Evolutionary conservation across 2,888 invertebrate species (phyloP), one percentile per base, ranked within the genome.

Genomic region (Drosophila tanythrix): DNA sequence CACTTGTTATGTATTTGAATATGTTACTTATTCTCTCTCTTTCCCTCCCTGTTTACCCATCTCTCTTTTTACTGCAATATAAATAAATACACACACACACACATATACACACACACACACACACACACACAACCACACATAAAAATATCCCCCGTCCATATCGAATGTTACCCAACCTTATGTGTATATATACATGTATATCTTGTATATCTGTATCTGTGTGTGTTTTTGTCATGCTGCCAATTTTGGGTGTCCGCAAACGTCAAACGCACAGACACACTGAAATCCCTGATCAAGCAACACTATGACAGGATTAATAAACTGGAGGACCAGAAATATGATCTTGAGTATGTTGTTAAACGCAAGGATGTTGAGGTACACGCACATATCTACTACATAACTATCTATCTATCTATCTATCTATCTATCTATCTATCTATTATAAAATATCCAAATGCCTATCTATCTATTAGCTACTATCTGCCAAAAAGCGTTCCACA

Each of bases 351-450:
- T 95, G 95, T 97, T 95, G 98, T 99, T 94, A 97, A 97, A 95
- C 97, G 97, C 95, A 99, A 99, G 97, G 99, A 99, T 94, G 96
- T 96, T 94, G 98, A 99, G 98, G 99, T 99, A 97, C 95, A 95
- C 93, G 90, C 79, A 91, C 70, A 79, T 71, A 78, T 63, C 43
- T 51, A 51, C 50, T 82, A 74, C 67, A 59, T 71, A 78, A 53
- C 55, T 57, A 81, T 62, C 67, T 69, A 85, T 57, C 52, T 61
- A 74, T 43, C 61, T 73, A 51, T 65, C 62, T 59, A 72, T 13
- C 13, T 61, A 46, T 46, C 46, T 46, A 46, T 25, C 25, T 51
- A 51, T 33, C 21, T 36, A 35, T 31, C 51, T 68, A 62, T 68
- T 61, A 69, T 36, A 61, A n/a, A 57, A 33, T 61, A 70, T 64